Conservation (phyloP, 2,888 invertebrate genomes). For the Cataglyphis albicans region DNA sequence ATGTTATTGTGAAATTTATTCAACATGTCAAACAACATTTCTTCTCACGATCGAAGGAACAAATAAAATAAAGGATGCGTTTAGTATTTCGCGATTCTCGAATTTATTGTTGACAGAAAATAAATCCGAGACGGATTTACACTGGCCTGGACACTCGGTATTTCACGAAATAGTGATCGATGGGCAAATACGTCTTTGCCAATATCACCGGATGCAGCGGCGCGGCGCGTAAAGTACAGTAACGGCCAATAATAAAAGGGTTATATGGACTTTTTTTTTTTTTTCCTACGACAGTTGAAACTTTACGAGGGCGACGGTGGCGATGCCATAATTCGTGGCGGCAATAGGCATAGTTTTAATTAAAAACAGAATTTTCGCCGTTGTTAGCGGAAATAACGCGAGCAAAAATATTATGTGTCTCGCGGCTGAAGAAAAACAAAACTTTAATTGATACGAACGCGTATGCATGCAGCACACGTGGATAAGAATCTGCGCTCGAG, state of each 20-base stretch:
- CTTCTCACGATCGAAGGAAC: conserved; percentile 30
- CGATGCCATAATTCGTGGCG: conserved; percentile 47
- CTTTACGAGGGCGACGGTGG: conserved; percentile 31
- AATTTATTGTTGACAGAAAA: conserved; percentile 52
- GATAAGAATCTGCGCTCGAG: conserved; percentile 31
- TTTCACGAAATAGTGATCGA: conserved; percentile 55
- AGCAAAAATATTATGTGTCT: conserved; percentile 47
- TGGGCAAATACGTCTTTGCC: conserved; percentile 53
- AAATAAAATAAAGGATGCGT: conserved; percentile 46
- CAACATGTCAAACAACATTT: conserved; percentile 29
- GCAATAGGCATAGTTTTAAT: conserved; percentile 53
- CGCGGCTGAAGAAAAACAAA: conserved; percentile 41
- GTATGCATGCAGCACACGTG: conserved; percentile 15
- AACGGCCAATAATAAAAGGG: conserved; percentile 56
- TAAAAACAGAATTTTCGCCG: conserved; percentile 48
- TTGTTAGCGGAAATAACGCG: conserved; percentile 43
- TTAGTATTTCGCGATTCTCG: conserved; percentile 48
- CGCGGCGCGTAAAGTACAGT: conserved; percentile 43
- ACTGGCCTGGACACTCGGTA: conserved; percentile 43
- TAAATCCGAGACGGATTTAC: conserved; percentile 54
- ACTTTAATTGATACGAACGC: conserved; percentile 55
- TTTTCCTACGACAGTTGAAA: conserved; percentile 24
- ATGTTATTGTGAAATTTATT: conserved; percentile 31
- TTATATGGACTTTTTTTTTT: conserved; percentile 52
- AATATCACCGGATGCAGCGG: conserved; percentile 46